A percentile compares a stretch with the other conserved stretches of the same genome.
phyloP scores from a whole-genome alignment of 2,888 invertebrate genomes.

The Eupeodes latifasciatus region DNA sequence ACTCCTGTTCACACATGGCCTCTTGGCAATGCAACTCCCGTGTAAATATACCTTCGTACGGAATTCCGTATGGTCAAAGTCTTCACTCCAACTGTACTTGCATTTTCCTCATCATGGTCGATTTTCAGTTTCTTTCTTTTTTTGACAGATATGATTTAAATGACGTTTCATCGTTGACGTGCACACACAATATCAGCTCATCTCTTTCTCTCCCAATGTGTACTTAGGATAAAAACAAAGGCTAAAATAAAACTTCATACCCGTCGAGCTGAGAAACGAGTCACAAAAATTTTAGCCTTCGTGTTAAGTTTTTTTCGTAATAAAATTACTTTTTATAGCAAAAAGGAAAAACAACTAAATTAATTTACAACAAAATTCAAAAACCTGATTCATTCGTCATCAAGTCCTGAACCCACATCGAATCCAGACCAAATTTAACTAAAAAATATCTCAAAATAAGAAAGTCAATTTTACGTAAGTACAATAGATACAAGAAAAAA shows the following conservation, averaged over 20 bases:
- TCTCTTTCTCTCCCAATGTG: constrained; percentile 71
- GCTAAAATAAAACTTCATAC: constrained; percentile 52
- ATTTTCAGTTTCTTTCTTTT: constrained; percentile 1
- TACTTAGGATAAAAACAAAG: constrained; percentile 76
- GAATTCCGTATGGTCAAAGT: constrained; percentile 37
- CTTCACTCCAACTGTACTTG: constrained; percentile 35
- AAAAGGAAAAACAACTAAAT: constrained; percentile 31
- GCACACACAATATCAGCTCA: constrained; percentile 29
- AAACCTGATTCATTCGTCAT: constrained; percentile 41
- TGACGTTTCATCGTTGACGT: constrained; percentile 71
- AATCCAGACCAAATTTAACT: constrained; percentile 46
- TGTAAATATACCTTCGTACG: not conserved
- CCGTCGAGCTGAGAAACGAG: constrained; percentile 67
- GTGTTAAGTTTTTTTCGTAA: constrained; percentile 63
- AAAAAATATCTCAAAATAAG: constrained; percentile 36
- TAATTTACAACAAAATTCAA: constrained; percentile 55
- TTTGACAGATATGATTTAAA: constrained; percentile 43
- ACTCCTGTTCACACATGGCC: no score
- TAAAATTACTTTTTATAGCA: constrained; percentile 33
- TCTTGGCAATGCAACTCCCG: no score
- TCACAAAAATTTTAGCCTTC: constrained; percentile 73
- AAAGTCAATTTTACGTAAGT: constrained; percentile 72
- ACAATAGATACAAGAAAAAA: constrained; percentile 44
- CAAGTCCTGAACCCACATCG: constrained; percentile 18
- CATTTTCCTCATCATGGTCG: constrained; percentile 16